Evolutionary conservation across 2,113 vertebrate genomes (phyloP).

Genomic region (Rallus limicola): DNA sequence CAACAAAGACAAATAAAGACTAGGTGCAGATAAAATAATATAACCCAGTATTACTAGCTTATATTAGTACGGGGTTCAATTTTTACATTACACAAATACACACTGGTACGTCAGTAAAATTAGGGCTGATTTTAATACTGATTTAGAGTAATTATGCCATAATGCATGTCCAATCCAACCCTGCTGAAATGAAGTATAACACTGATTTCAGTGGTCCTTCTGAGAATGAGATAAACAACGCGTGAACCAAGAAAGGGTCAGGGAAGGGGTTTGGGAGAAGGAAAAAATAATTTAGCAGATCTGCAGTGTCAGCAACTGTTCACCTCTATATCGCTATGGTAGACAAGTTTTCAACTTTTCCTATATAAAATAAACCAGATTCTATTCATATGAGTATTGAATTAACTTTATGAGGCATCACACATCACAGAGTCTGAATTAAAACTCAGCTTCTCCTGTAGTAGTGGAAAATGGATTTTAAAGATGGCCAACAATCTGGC

Average conservation of each 20-base stretch:
- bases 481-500: neutral
- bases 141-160: neutral
- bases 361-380: neutral
- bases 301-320: neutral
- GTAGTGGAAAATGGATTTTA: neutral
- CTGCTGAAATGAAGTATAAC: neutral
- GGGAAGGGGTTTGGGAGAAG: neutral
- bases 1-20: neutral
- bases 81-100: neutral
- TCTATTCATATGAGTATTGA: neutral
- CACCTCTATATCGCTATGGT: neutral
- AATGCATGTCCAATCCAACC: neutral
- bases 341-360: neutral
- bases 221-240: neutral
- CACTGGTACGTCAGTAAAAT: neutral
- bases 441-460: neutral
- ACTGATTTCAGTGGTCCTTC: neutral
- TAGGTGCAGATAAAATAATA: neutral
- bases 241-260: neutral
- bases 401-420: neutral
- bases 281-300: neutral
- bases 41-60: neutral
- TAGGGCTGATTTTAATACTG: neutral
- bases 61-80: neutral
- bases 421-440: neutral